Conservation (phyloP, 1,140 invertebrate species). For the Ridgeia piscesae region DNA sequence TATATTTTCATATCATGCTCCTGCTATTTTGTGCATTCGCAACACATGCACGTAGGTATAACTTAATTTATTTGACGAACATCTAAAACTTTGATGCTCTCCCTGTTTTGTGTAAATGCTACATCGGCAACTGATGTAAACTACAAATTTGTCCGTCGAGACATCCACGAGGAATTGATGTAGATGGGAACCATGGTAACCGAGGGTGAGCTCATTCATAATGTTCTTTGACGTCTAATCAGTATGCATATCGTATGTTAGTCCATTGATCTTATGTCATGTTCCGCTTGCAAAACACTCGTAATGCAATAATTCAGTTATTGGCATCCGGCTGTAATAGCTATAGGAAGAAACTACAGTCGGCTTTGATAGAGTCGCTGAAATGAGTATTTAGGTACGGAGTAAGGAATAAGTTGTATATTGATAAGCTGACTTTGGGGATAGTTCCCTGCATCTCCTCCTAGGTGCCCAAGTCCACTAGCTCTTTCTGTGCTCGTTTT, state of each 20-base stretch:
- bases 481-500: too few relatives aligned
- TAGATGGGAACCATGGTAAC: background rate
- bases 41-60: background rate
- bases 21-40: background rate
- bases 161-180: background rate
- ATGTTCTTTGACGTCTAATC: background rate
- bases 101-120: background rate
- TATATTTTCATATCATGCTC: too few relatives aligned
- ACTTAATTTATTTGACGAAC: background rate
- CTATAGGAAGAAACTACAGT: background rate
- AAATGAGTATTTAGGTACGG: background rate
- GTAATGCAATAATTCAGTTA: background rate
- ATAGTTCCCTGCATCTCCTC: background rate
- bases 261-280: background rate
- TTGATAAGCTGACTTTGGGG: background rate
- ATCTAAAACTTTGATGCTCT: background rate
- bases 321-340: background rate
- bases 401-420: too few relatives aligned
- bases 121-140: background rate
- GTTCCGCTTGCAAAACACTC: background rate
- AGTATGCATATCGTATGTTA: constrained; percentile 6
- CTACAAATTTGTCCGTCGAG: background rate
- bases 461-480: too few relatives aligned
- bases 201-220: background rate
- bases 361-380: background rate